Base-by-base conservation (phyloP, 2,113 vertebrate species). In the Toxotes chatareus region DNA sequence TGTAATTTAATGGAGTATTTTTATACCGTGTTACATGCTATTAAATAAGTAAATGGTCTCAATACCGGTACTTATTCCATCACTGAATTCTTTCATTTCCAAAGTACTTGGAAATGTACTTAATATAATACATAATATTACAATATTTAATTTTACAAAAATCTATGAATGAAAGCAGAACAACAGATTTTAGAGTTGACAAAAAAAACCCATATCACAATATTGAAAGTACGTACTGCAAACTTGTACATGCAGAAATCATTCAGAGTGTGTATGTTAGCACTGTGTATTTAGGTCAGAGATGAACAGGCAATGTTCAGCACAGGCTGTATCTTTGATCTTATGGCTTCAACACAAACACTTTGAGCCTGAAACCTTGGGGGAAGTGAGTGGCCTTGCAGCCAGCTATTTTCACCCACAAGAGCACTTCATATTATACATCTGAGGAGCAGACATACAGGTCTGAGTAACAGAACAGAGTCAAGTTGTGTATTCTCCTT, bases 281-380 rank as follows among this genome's bases (percentile, higher is more conserved):
- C 14, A n/a, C 3, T 4, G 17, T 55, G 23, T 31, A 69, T 56
- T 27, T 69, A 21, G 4, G 46, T 77, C 21, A 74, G 12, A 78
- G 64, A 73, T 19, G 32, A 73, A 60, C 56, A 46, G n/a, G 32
- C 19, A 16, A 3, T 19, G 59, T 27, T 64, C 21, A 31, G 72
- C 68, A 4, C 34, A 14, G 10, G 21, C 23, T 76, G n/a, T 27
- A 73, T 31, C 62, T 88, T 59, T 79, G 59, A 85, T 81, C 6
- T 69, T 73, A 61, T 64, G 87, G 55, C 75, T 42, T 63, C 40
- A 27, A 17, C 16, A 19, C 46, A 46, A 38, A 76, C 47, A 42
- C 5, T 8, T 14, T 13, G 5, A 57, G 11, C 65, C 34, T 57
- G 13, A 44, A 34, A 27, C 66, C 36, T 51, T 7, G 0, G 19